Evolutionary conservation across 2,797 vertebrate species (phyloP), one percentile per base, ranked within the genome.

Genomic region (Xenopus petersii): DNA sequence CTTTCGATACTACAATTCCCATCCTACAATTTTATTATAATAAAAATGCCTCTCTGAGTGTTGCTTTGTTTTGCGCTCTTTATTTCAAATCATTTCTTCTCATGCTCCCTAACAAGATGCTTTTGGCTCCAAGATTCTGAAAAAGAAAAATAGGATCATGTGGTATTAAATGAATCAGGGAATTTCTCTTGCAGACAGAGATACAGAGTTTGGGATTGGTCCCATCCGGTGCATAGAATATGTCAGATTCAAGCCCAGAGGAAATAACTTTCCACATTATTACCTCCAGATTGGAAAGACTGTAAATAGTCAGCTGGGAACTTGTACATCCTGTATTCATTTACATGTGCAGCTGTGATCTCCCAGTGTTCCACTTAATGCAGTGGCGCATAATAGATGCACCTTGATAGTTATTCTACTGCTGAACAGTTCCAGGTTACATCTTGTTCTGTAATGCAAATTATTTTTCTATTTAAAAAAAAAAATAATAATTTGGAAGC

Each of bases 331-430:
- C 77, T 83, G 73, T 76, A 68, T 0, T 48, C 77, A 79, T 79
- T 80, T 85, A 79, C 69, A 79, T 81, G 79, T 74, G 76, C 82
- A 81, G 77, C 56, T 83, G 75, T 81, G 82, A 69, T 81, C 30
- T 80, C 80, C 73, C 82, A 84, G 77, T 81, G 82, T 81, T 82
- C 74, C 81, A 84, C 86, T 83, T 83, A 81, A 81, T 86, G 84
- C 85, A 58, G 54, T n/a, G 64, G 70, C 36, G 46, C 21, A 55
- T 55, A 21, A 59, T 58, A 51, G 59, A 73, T 73, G 47, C 30
- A 67, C n/a, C 58, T 64, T 58, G 70, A 51, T 8, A 51, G 49
- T 33, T 4, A 30, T 5, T 12, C 56, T 67, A 63, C 13, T 65
- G 17, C 33, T 21, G 47, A 64, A 49, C 17, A 46, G 42, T 54